Evolutionary conservation across 2,888 invertebrate species (phyloP).

Genomic region (Odontothrips loti): DNA sequence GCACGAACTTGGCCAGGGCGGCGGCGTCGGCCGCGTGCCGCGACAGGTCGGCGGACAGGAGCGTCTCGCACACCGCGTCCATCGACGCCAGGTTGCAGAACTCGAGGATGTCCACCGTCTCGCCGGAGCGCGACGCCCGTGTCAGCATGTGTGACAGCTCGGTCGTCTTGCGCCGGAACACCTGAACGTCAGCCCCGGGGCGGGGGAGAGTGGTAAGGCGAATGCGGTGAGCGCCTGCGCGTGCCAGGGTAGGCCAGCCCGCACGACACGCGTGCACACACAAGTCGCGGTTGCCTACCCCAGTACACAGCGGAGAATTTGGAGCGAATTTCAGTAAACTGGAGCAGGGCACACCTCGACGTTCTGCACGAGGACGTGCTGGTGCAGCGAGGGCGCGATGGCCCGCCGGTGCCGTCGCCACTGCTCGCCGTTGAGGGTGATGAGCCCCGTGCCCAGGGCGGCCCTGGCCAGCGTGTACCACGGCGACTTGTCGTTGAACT

Average conservation of each 20-base stretch:
- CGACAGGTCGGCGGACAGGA: background rate
- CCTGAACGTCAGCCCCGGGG: background rate
- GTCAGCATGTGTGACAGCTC: background rate
- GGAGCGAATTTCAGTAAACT: background rate
- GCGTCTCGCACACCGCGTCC: conserved; percentile 15
- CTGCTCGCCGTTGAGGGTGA: background rate
- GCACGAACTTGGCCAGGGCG: background rate
- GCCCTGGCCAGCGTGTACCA: background rate
- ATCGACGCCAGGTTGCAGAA: conserved; percentile 19
- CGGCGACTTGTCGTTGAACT: conserved; percentile 10
- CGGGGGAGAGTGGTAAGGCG: background rate
- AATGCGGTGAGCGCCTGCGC: too few relatives aligned
- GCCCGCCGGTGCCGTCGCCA: background rate
- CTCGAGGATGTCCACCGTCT: conserved; percentile 1
- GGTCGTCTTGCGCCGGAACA: background rate
- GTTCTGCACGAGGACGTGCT: conserved; percentile 16
- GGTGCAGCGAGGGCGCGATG: conserved; percentile 18
- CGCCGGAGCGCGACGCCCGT: background rate
- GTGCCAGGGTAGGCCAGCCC: too few relatives aligned
- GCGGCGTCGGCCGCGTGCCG: background rate
- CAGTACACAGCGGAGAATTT: too few relatives aligned
- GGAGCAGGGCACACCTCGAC: background rate
- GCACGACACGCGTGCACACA: too few relatives aligned
- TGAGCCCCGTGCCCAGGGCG: conserved; percentile 14
- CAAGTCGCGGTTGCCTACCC: too few relatives aligned